These are phyloP conservation scores for Pseudomugil gertrudae DNA, from an alignment of 2,797 vertebrate species.

Conservation along the genomic window DNA sequence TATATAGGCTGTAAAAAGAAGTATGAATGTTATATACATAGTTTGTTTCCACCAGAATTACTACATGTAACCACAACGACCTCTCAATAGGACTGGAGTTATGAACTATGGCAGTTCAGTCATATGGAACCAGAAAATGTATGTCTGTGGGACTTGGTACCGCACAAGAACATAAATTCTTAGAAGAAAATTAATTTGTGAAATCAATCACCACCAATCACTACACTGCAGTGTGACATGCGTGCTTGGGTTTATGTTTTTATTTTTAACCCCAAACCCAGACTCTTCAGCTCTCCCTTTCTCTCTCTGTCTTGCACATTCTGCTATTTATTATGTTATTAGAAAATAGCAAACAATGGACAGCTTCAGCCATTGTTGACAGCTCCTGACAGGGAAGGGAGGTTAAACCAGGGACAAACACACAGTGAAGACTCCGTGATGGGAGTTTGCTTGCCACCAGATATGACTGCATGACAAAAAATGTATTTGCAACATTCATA, in stretches of 20 bases:
- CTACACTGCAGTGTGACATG: slow-evolving; percentile 52
- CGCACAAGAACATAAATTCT: slow-evolving; percentile 64
- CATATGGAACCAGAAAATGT: slow-evolving; percentile 69
- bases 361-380: slow-evolving; percentile 50
- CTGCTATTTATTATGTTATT: slow-evolving; percentile 34
- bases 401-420: slow-evolving; percentile 43
- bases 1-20: no score
- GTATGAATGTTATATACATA: no score
- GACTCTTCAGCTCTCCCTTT: slow-evolving; percentile 1
- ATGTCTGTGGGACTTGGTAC: slow-evolving; percentile 45
- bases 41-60: slow-evolving; percentile 42
- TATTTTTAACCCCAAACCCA: slow-evolving; percentile 37
- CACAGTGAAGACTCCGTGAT: slow-evolving; percentile 27
- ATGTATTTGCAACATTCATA: slow-evolving; percentile 56
- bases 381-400: slow-evolving; percentile 31
- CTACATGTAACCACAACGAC: slow-evolving; percentile 62
- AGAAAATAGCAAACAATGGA: slow-evolving; percentile 28
- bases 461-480: slow-evolving; percentile 37
- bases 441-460: slow-evolving; percentile 13
- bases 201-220: slow-evolving; percentile 69
- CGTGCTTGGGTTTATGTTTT: slow-evolving; percentile 50
- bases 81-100: slow-evolving; percentile 35
- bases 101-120: slow-evolving; percentile 58
- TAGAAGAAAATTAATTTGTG: slow-evolving; percentile 73
- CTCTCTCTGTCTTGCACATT: slow-evolving; percentile 27